Percentiles rank a stretch among this genome's conserved stretches.
Evolutionary conservation across 1,140 invertebrate genomes (phyloP).

Genomic region (Pomacea maculata): DNA sequence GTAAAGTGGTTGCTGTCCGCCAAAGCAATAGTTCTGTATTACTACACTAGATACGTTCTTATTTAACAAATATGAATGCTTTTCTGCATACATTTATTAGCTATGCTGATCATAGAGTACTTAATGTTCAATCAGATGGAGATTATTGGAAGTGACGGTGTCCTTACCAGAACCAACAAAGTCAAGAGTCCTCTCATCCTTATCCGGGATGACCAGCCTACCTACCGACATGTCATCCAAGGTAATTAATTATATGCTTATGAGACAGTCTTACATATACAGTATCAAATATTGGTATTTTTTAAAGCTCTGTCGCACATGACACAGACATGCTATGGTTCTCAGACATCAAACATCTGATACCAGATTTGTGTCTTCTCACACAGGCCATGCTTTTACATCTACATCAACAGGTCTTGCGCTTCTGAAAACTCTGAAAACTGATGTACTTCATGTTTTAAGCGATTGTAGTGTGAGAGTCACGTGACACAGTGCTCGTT

Average conservation of each 20-base stretch:
- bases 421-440: too few relatives aligned
- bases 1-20: too few relatives aligned
- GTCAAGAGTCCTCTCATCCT: not conserved
- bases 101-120: too few relatives aligned
- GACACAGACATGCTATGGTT: not conserved
- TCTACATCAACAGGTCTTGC: too few relatives aligned
- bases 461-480: too few relatives aligned
- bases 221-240: not conserved
- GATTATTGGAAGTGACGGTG: constrained; percentile 6
- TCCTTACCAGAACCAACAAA: not conserved
- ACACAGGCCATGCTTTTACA: not conserved
- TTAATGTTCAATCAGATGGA: not conserved
- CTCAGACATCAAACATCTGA: not conserved
- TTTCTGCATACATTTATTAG: too few relatives aligned
- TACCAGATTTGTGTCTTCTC: not conserved
- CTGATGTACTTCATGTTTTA: too few relatives aligned
- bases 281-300: too few relatives aligned
- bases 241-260: not conserved
- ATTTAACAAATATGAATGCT: too few relatives aligned
- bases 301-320: too few relatives aligned
- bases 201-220: constrained; percentile 1
- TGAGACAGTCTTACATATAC: not conserved
- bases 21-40: too few relatives aligned
- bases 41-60: too few relatives aligned
- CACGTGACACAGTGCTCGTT: not conserved